phyloP scores from a whole-genome alignment of 2,888 invertebrate genomes.

The Rutpela maculata region DNA sequence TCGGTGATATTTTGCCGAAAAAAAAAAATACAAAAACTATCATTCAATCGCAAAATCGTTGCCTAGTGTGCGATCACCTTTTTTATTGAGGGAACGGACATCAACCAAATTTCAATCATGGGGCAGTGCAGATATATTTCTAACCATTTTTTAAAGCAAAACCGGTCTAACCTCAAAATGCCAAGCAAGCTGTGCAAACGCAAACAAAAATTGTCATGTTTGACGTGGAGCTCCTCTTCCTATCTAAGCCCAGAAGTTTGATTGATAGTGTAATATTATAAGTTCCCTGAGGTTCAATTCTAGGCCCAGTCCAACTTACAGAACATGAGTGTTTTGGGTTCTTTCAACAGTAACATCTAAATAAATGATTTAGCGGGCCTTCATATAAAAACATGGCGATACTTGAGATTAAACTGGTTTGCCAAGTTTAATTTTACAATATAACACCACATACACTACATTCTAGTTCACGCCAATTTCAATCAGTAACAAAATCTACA shows the following conservation, averaged over 20 bases:
- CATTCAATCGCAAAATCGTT: constrained; percentile 16
- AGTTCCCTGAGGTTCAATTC: constrained; percentile 58
- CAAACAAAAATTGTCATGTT: background rate
- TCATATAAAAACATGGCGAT: constrained; percentile 16
- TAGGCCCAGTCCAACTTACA: constrained; percentile 51
- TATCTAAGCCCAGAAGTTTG: constrained; percentile 53
- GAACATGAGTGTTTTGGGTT: constrained; percentile 20
- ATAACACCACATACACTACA: constrained; percentile 69
- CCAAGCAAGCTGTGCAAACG: constrained; percentile 14
- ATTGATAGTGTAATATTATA: constrained; percentile 52
- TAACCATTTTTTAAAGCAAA: constrained; percentile 56
- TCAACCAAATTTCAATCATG: constrained; percentile 62
- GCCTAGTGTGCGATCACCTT: constrained; percentile 44
- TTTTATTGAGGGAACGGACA: constrained; percentile 63
- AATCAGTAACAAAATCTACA: constrained; percentile 72
- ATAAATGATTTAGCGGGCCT: constrained; percentile 5
- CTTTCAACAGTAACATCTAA: constrained; percentile 9
- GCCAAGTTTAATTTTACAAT: constrained; percentile 59
- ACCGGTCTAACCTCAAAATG: constrained; percentile 58
- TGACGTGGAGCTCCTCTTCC: constrained; percentile 5
- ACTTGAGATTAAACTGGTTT: constrained; percentile 55
- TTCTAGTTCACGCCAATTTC: constrained; percentile 71
- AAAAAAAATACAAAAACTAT: constrained; percentile 9
- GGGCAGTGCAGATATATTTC: constrained; percentile 67
- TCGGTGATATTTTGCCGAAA: constrained; percentile 15